These are phyloP conservation scores for Eilema depressum DNA, from an alignment of 2,888 invertebrate species.

Conservation along the genomic window DNA sequence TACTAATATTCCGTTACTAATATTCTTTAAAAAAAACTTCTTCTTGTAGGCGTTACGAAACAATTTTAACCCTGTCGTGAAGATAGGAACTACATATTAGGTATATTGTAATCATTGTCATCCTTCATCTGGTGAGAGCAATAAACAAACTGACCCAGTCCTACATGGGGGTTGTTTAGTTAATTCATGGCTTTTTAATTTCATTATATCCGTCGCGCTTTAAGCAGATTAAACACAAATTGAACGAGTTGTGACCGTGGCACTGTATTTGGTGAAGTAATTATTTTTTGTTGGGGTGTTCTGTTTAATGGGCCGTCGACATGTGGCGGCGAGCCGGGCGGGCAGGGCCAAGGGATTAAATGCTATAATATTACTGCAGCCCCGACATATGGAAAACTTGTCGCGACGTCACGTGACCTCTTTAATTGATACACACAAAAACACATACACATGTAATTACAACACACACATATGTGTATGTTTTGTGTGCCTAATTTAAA, in stretches of 20 bases:
- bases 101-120: constrained; percentile 19
- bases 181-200: constrained; percentile 61
- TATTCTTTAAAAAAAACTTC: too few species aligned
- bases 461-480: neutral
- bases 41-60: neutral
- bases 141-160: constrained; percentile 34
- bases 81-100: neutral
- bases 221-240: constrained; percentile 63
- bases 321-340: constrained; percentile 66
- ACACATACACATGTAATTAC: neutral
- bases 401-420: constrained; percentile 56
- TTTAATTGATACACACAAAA: constrained; percentile 40
- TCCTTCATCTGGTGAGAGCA: constrained; percentile 34
- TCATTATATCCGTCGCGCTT: constrained; percentile 54
- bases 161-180: constrained; percentile 50
- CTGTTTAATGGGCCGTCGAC: constrained; percentile 77
- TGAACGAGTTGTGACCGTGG: constrained; percentile 69
- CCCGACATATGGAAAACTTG: constrained; percentile 71
- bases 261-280: constrained; percentile 77
- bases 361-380: constrained; percentile 56
- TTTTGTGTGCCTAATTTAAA: neutral
- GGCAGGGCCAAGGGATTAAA: constrained; percentile 52
- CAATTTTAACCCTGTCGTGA: neutral
- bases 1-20: too few species aligned
- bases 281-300: constrained; percentile 82